Base-by-base conservation (phyloP, 2,888 invertebrate genomes). In the Sericinus montela region DNA sequence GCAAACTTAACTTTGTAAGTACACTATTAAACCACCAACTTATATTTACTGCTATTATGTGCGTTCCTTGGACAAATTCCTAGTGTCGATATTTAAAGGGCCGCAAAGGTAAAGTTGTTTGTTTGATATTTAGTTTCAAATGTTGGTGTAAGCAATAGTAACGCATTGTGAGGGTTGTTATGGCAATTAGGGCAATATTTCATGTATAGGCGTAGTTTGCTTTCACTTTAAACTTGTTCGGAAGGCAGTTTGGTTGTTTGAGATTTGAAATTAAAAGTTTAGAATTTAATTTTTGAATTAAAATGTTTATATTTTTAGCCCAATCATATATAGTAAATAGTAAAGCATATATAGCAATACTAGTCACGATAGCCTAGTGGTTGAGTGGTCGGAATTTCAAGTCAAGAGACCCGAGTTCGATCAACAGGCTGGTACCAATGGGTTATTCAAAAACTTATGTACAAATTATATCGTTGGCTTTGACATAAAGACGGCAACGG, bases 141-240 rank as follows among this genome's bases (percentile, higher is more conserved):
- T 40, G 44, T 49, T 49, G 44, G 11, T 39, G 35, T 40, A 45
- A 45, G 36, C 36, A 40, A 45, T 49, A 49, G 40, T 40, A 45
- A 40, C n/a, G 49, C 40, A 45, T 49, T 49, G 49, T 49, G n/a
- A 44, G 45, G 32, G 44, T 45, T 49, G 45, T 49, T 49, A 34
- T 40, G 40, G 23, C 45, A 49, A 49, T 49, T 49, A 45, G 49
- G 29, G 15, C 30, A 11, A 49, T 40, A 40, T 49, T 34, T 9
- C 11, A 13, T 29, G 44, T 35, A 49, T 13, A 39, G 16, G 34
- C 34, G 48, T 8, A 38, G 43, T 49, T 49, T 41, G 45, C 30
- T 49, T 44, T 44, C 35, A 45, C 49, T 49, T 29, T 11, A 23
- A 13, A 36, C 19, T 23, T 5, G 45, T n/a, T 49, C 49, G 45